Evolutionary conservation across 2,888 invertebrate species (phyloP).

Genomic region (Clivina fossor): DNA sequence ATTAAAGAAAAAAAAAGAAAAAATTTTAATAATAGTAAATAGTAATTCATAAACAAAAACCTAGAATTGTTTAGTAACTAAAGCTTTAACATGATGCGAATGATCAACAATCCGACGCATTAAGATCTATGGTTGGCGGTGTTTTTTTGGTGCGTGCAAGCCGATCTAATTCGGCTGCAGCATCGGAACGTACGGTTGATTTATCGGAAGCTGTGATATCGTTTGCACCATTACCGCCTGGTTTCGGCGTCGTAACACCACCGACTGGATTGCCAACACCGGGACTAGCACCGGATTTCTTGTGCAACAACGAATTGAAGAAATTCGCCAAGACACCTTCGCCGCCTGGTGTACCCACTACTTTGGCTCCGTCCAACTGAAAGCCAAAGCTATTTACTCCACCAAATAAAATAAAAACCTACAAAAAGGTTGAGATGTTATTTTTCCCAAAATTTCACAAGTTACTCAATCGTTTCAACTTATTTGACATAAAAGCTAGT

Average conservation of each 20-base stretch:
- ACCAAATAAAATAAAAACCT: no score
- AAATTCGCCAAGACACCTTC: conserved; percentile 97
- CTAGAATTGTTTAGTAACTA: conserved; percentile 7
- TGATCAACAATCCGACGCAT: conserved; percentile 55
- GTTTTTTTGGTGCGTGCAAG: conserved; percentile 72
- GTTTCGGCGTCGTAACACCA: conserved; percentile 49
- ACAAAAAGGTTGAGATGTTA: no score
- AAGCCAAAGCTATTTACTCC: conserved; percentile 38
- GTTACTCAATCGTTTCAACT: no score
- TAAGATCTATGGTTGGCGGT: conserved; percentile 56
- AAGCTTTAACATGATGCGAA: not conserved
- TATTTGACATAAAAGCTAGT: no score
- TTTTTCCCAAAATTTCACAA: no score
- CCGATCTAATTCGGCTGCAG: conserved; percentile 89
- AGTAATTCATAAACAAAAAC: no score
- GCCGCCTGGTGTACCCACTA: conserved; percentile 75
- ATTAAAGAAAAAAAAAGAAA: not conserved
- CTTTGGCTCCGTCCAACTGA: conserved; percentile 74
- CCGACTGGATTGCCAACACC: conserved; percentile 58
- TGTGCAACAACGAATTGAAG: conserved; percentile 95
- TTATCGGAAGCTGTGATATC: conserved; percentile 60
- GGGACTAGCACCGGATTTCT: conserved; percentile 80
- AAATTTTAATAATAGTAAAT: not conserved
- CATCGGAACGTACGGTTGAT: conserved; percentile 80
- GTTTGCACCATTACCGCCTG: conserved; percentile 48